A percentile compares a stretch with the other conserved stretches of the same genome.
Evolutionary conservation across 1,140 invertebrate genomes (phyloP).

Genomic region (Eupeodes corollae): DNA sequence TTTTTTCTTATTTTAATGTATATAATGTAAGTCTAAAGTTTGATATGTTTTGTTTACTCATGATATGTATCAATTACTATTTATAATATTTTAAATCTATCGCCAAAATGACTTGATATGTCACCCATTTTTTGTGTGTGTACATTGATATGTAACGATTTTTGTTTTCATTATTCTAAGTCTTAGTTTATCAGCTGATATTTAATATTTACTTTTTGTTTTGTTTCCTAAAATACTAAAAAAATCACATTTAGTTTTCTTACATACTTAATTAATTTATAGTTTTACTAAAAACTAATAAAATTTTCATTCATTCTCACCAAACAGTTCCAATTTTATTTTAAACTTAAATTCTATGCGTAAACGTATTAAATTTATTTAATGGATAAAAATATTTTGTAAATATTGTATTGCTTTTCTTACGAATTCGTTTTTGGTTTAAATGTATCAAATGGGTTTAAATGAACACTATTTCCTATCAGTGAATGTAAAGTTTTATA

Average conservation of each 20-base stretch:
- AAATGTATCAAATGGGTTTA: too few relatives aligned
- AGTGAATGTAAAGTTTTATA: too few relatives aligned
- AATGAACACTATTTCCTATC: too few relatives aligned
- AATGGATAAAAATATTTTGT: too few relatives aligned
- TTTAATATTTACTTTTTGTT: neutral
- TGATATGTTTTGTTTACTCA: neutral
- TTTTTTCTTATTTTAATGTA: too few relatives aligned
- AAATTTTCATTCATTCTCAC: too few relatives aligned
- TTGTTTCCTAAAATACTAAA: slow-evolving; percentile 26
- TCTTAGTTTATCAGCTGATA: neutral
- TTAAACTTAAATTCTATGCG: too few relatives aligned
- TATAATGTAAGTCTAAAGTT: too few relatives aligned
- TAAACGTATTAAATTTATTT: too few relatives aligned
- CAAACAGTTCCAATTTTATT: too few relatives aligned
- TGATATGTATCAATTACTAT: slow-evolving; percentile 30
- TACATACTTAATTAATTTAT: slow-evolving; percentile 24
- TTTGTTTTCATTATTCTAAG: neutral
- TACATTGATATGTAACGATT: slow-evolving; percentile 13
- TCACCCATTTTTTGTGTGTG: slow-evolving; percentile 10
- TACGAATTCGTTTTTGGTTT: too few relatives aligned
- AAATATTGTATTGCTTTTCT: too few relatives aligned
- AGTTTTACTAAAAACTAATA: slow-evolving; percentile 12
- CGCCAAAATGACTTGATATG: neutral
- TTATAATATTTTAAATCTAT: neutral
- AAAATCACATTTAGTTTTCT: slow-evolving; percentile 36